phyloP scores from a whole-genome alignment of 2,888 invertebrate species.

The Agapostemon virescens region DNA sequence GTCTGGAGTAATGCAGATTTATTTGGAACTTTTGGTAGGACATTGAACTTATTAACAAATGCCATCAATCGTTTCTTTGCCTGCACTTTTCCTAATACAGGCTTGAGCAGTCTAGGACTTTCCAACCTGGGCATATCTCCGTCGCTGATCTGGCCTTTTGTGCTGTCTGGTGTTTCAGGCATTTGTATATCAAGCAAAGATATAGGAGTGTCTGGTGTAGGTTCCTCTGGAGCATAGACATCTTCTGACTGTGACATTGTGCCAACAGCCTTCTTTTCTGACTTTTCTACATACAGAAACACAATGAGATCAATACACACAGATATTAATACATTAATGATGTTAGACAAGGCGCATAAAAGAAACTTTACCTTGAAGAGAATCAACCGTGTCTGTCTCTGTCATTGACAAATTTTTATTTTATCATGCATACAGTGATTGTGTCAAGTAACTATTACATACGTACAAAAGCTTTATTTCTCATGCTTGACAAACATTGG shows the following conservation, averaged over 20 bases:
- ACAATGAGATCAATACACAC: background rate
- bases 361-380: constrained; percentile 45
- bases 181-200: constrained; percentile 70
- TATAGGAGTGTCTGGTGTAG: constrained; percentile 58
- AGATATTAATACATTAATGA: background rate
- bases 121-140: constrained; percentile 70
- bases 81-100: constrained; percentile 78
- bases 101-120: constrained; percentile 75
- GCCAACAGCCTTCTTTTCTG: constrained; percentile 36
- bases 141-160: constrained; percentile 68
- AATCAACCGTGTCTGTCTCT: constrained; percentile 37
- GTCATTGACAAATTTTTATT: constrained; percentile 45
- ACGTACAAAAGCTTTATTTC: constrained; percentile 32
- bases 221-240: constrained; percentile 63
- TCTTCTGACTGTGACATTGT: constrained; percentile 58
- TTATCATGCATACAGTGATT: constrained; percentile 37
- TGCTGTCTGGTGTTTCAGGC: constrained; percentile 74
- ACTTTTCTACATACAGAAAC: constrained; percentile 28
- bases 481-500: constrained; percentile 34
- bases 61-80: constrained; percentile 79
- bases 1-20: constrained; percentile 47
- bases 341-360: background rate
- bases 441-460: constrained; percentile 33
- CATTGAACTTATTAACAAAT: constrained; percentile 77
- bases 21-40: constrained; percentile 69